Percentiles rank a stretch among this genome's conserved stretches.
Conservation (phyloP, 1,140 invertebrate genomes). For the Choristoneura fumiferana region DNA sequence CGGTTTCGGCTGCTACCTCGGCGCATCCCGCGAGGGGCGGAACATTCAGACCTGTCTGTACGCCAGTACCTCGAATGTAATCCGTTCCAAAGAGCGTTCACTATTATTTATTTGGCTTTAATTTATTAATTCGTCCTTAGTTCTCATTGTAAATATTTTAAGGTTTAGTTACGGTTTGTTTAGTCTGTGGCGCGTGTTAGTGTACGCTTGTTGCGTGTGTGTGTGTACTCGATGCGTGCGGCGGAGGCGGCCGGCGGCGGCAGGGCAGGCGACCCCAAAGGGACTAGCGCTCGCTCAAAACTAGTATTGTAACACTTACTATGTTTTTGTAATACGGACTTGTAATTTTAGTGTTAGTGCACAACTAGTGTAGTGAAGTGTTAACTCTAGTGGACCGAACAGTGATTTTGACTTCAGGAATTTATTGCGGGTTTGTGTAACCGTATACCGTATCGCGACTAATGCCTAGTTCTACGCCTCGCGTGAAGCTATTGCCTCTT, state of each 20-base stretch:
- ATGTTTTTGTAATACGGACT: constrained; percentile 22
- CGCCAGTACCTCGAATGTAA: constrained; percentile 53
- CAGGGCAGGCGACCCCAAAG: constrained; percentile 27
- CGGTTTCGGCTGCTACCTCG: not conserved
- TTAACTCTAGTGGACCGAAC: too few species aligned
- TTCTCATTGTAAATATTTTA: constrained; percentile 36
- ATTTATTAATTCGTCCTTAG: constrained; percentile 59
- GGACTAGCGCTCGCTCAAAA: constrained; percentile 30
- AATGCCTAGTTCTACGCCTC: not conserved
- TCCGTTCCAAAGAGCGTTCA: constrained; percentile 66
- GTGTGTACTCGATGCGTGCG: constrained; percentile 22
- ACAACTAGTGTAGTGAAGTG: constrained; percentile 23
- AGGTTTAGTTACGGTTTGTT: constrained; percentile 31
- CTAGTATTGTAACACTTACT: constrained; percentile 27
- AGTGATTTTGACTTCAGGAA: too few species aligned
- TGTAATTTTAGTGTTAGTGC: constrained; percentile 34
- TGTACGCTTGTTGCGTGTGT: constrained; percentile 18
- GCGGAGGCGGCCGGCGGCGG: constrained; percentile 23
- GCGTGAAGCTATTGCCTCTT: too few species aligned
- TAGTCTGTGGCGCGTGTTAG: constrained; percentile 19
- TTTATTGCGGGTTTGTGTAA: too few species aligned
- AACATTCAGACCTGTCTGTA: constrained; percentile 29
- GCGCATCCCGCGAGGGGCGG: constrained; percentile 20
- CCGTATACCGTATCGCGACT: not conserved
- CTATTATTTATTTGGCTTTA: constrained; percentile 32